These are phyloP conservation scores for Recurvirostra avosetta DNA, from an alignment of 2,113 vertebrate species.

Conservation along the genomic window DNA sequence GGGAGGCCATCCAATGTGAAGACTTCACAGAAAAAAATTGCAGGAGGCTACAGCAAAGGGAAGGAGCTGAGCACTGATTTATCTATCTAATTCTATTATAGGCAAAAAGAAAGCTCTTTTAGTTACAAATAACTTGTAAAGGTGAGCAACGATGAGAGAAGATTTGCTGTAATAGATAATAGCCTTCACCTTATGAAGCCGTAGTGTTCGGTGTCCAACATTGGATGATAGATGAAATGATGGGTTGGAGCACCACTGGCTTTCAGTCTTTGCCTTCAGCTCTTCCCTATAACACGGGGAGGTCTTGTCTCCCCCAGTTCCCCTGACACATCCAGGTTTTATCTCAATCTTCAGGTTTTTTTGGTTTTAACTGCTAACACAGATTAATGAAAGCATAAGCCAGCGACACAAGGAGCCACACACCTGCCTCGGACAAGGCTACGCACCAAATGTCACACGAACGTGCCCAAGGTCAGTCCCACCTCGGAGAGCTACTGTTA, in stretches of 20 bases:
- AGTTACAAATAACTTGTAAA: not conserved
- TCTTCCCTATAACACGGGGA: not conserved
- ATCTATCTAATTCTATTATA: not conserved
- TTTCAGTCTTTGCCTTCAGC: not conserved
- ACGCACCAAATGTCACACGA: not conserved
- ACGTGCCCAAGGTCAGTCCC: not conserved
- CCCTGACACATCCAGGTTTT: not conserved
- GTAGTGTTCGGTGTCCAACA: not conserved
- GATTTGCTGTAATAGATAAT: not conserved
- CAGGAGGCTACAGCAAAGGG: not conserved
- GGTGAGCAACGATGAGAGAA: not conserved
- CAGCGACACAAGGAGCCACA: not conserved
- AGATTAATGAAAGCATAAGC: not conserved
- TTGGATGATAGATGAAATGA: accelerated
- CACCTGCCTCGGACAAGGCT: not conserved
- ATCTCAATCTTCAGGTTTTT: not conserved
- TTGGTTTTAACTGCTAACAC: conserved; percentile 41
- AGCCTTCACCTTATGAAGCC: not conserved
- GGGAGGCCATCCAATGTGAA: not conserved
- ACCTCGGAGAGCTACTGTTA: not conserved
- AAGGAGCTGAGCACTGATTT: not conserved
- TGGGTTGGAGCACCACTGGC: not conserved
- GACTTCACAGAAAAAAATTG: not conserved
- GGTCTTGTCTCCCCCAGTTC: not conserved
- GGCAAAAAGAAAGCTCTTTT: not conserved